These are phyloP conservation scores for Synanthedon tipuliformis DNA, from an alignment of 2,888 invertebrate species.

Conservation along the genomic window DNA sequence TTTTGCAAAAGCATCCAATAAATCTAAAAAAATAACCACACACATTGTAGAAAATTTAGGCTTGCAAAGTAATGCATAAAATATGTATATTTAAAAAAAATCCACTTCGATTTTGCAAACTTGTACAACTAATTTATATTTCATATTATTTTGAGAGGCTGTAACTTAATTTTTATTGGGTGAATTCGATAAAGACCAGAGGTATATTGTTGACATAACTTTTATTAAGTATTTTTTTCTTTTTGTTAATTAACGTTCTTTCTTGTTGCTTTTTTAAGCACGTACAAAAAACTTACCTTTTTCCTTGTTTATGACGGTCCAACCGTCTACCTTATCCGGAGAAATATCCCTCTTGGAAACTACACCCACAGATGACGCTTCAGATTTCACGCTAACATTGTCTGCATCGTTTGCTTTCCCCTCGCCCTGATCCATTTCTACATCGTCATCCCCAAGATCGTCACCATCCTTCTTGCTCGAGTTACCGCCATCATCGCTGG, in stretches of 20 bases:
- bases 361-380: conserved; percentile 12
- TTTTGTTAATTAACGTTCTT: too few species aligned
- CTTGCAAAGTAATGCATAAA: too few species aligned
- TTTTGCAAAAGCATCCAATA: conserved; percentile 22
- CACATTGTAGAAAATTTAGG: too few species aligned
- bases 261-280: too few species aligned
- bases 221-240: too few species aligned
- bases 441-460: conserved; percentile 10
- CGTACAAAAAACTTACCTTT: conserved; percentile 26
- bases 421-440: conserved; percentile 26
- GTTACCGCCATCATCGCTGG: not conserved
- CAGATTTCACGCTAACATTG: conserved; percentile 10
- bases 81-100: too few species aligned
- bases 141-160: too few species aligned
- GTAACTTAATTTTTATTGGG: too few species aligned
- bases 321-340: conserved; percentile 41
- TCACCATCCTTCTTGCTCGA: not conserved
- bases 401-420: conserved; percentile 12
- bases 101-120: too few species aligned
- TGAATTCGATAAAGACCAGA: too few species aligned
- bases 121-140: too few species aligned
- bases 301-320: conserved; percentile 53
- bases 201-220: too few species aligned
- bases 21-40: conserved; percentile 20
- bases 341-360: conserved; percentile 26